A percentile compares a stretch with the other conserved stretches of the same genome.
These are phyloP conservation scores for Penaeus indicus DNA, from an alignment of 1,140 invertebrate genomes.

Conservation along the genomic window DNA sequence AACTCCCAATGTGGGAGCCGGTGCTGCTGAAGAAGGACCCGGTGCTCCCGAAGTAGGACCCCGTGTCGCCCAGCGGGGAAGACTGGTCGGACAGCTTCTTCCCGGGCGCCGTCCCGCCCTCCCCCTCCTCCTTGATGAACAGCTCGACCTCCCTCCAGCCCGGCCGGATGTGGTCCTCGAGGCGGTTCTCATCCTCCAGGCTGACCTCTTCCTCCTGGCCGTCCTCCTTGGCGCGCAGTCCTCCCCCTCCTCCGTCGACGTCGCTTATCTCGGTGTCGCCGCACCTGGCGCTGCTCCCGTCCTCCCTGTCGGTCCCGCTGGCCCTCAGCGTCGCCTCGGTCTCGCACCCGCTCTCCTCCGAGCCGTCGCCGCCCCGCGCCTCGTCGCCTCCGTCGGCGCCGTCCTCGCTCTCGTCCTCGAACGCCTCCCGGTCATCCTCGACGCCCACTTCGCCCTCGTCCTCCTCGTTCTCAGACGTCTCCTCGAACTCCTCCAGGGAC, in stretches of 20 bases:
- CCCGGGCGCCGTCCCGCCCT: neutral
- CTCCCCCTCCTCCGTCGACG: no score
- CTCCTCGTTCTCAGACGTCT: neutral
- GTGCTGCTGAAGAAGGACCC: neutral
- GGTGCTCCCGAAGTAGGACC: neutral
- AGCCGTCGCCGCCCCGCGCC: conserved; percentile 16
- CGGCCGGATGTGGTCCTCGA: conserved; percentile 24
- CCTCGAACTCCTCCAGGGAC: conserved; percentile 32
- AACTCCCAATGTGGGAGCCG: neutral
- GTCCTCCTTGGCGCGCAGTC: neutral
- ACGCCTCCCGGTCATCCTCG: conserved; percentile 8
- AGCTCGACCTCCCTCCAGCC: conserved; percentile 47
- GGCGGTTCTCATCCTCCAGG: conserved; percentile 13
- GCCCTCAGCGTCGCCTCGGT: conserved; percentile 50
- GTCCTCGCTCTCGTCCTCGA: neutral
- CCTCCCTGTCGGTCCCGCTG: conserved; percentile 24
- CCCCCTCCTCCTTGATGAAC: conserved; percentile 31
- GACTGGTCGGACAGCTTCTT: neutral
- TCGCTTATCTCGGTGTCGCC: neutral
- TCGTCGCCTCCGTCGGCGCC: neutral
- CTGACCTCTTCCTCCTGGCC: neutral
- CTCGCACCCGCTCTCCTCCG: conserved; percentile 49
- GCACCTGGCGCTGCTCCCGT: neutral
- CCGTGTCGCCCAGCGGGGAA: neutral
- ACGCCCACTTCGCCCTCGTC: neutral